Base-by-base conservation (phyloP, 2,113 vertebrate genomes). In the Misgurnus anguillicaudatus region DNA sequence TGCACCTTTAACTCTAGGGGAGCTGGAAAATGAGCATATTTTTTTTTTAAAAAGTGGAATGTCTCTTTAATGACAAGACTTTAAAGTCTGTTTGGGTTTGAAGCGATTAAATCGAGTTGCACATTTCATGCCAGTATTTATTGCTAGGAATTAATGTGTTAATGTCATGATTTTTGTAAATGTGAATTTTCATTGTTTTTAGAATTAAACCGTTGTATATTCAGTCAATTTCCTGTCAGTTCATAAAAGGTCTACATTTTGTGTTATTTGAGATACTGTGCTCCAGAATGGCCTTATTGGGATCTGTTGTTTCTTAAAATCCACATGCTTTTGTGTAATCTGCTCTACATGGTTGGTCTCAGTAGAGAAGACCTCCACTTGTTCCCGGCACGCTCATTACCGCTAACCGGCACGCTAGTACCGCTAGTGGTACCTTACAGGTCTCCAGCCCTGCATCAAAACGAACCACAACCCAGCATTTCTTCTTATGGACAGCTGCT, bases 401-500 rank as follows among this genome's bases (percentile, higher is more conserved):
- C 47, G 85, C 87, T 42, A 88, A 86, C 55, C 51, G 51, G 41
- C 74, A 48, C 58, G 24, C 90, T 92, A 85, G 87, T 42, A 88
- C 86, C 85, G 80, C 86, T 86, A 36, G 41, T 16, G 41, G 57
- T 53, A 66, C 63, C 75, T 78, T 71, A 79, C 72, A 58, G 83
- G 83, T 91, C 90, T 91, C 84, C 86, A 89, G 90, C 84, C 86
- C 86, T 75, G 87, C 88, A 73, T 82, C 83, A 78, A 86, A 86
- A 87, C 70, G 78, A 80, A 78, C 89, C 87, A 89, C 90, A 91
- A 92, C 91, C 87, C 90, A 89, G 89, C 90, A 89, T 92, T 93
- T 91, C 90, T 92, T 92, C 88, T 89, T 86, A 85, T 83, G 86
- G 87, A 90, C 85, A 88, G 88, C 90, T 92, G 91, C 89, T 90